These are phyloP conservation scores for Platalea minor DNA, from an alignment of 2,797 vertebrate genomes.

Conservation along the genomic window DNA sequence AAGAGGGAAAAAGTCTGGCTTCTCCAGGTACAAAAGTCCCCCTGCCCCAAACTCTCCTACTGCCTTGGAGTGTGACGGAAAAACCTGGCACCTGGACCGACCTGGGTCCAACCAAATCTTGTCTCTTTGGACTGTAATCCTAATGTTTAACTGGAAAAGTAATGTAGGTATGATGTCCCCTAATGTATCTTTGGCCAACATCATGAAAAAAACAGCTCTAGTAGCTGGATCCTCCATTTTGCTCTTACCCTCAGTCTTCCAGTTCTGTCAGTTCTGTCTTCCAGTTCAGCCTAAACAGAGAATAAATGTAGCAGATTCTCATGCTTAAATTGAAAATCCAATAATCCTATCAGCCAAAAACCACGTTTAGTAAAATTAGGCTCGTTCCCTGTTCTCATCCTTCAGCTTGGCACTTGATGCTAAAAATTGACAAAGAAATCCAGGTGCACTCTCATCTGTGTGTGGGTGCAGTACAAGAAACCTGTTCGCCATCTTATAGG, in stretches of 20 bases:
- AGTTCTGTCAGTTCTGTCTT: not conserved
- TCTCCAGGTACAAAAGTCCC: not conserved
- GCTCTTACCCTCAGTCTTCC: not conserved
- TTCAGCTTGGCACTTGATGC: not conserved
- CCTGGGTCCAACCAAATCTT: not conserved
- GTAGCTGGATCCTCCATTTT: not conserved
- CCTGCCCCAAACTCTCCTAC: not conserved
- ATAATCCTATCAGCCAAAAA: not conserved
- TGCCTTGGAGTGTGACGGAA: not conserved
- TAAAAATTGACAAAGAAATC: conserved; percentile 9
- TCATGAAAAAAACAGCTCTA: not conserved
- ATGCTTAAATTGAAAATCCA: not conserved
- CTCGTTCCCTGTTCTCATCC: not conserved
- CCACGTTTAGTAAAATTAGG: not conserved
- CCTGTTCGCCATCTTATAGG: not conserved
- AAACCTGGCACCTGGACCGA: not conserved
- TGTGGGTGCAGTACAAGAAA: not conserved
- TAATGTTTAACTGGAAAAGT: not conserved
- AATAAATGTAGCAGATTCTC: not conserved
- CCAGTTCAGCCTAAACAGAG: not conserved
- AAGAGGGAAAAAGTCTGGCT: not conserved
- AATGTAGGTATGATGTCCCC: not conserved
- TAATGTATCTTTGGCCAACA: not conserved
- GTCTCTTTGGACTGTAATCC: not conserved
- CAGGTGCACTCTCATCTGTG: not conserved